Percentiles rank a stretch among this genome's conserved stretches.
These are phyloP conservation scores for Amphipoea oculea DNA, from an alignment of 2,888 invertebrate species.

Conservation along the genomic window DNA sequence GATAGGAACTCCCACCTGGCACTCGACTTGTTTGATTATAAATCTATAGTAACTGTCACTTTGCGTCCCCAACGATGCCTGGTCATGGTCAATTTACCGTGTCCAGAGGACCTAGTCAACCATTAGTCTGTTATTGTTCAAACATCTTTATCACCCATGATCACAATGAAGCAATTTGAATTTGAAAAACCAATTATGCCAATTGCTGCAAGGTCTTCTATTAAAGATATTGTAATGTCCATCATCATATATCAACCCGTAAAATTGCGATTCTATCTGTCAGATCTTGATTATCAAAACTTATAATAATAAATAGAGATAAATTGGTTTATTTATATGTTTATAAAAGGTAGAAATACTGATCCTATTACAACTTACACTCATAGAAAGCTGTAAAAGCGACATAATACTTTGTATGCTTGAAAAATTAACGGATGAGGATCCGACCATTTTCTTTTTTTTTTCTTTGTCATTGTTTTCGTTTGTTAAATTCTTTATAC, in stretches of 20 bases:
- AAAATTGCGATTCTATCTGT: constrained; percentile 42
- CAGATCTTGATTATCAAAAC: constrained; percentile 9
- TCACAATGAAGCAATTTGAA: constrained; percentile 50
- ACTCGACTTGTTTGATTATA: neutral
- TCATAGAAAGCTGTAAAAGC: no score
- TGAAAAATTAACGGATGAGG: no score
- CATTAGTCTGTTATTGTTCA: constrained; percentile 12
- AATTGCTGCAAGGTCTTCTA: constrained; percentile 44
- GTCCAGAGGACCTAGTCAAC: neutral
- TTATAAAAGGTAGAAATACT: neutral
- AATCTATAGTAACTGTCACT: neutral
- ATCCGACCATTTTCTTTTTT: neutral
- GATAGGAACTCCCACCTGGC: neutral
- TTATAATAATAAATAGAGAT: neutral
- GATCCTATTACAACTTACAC: no score
- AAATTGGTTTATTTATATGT: neutral
- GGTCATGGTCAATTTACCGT: neutral
- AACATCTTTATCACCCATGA: constrained; percentile 17
- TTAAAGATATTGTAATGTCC: constrained; percentile 21
- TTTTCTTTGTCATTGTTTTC: no score
- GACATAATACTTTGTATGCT: no score
- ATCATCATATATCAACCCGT: constrained; percentile 26
- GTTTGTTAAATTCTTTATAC: no score
- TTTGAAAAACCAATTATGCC: constrained; percentile 53
- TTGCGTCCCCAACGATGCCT: neutral